Evolutionary conservation across 1,140 invertebrate genomes (phyloP).

Genomic region (Leptestheria dahalacensis): DNA sequence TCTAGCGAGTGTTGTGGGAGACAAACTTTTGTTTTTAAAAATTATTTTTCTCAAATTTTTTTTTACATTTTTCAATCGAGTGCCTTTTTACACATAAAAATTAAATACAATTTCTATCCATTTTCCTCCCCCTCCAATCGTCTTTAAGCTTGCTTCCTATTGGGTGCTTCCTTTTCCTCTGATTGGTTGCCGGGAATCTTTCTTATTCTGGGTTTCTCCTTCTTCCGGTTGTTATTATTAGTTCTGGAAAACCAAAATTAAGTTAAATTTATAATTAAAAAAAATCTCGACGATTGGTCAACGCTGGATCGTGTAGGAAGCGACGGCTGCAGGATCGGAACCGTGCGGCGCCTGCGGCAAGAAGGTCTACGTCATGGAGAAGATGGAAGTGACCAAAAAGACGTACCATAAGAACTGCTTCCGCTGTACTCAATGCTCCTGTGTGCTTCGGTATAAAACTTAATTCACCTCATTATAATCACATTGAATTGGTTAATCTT

Average conservation of each 20-base stretch:
- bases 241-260: background rate
- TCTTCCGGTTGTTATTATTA: no score
- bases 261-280: background rate
- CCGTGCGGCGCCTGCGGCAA: constrained; percentile 53
- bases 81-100: no score
- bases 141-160: no score
- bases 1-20: no score
- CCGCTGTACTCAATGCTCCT: constrained; percentile 59
- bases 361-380: constrained; percentile 64
- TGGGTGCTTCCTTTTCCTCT: no score
- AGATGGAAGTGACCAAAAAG: constrained; percentile 56
- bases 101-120: no score
- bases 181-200: no score
- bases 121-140: no score
- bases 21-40: no score
- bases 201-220: no score
- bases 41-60: background rate
- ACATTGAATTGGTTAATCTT: constrained; percentile 2
- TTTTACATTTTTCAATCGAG: background rate
- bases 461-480: constrained; percentile 2
- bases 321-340: constrained; percentile 39
- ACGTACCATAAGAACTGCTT: constrained; percentile 64
- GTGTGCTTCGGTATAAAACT: constrained; percentile 47
- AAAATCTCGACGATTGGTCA: background rate
- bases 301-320: constrained; percentile 28